phyloP scores from a whole-genome alignment of 2,888 invertebrate genomes.

The Carterocephalus palaemon region DNA sequence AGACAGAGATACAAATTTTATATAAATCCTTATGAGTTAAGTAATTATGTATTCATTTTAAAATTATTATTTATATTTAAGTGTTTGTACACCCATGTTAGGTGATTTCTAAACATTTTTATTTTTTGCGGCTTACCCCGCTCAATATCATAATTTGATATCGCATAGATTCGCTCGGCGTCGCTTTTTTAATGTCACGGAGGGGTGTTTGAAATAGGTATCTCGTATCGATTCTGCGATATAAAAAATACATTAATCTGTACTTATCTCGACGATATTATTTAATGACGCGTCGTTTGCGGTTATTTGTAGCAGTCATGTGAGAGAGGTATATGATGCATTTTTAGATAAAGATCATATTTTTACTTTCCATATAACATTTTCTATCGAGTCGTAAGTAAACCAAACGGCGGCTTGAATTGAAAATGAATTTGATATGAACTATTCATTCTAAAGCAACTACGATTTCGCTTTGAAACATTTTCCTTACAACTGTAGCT shows the following conservation, averaged over 20 bases:
- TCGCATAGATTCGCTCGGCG: conserved; percentile 55
- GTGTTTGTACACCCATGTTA: no score
- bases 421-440: conserved; percentile 9
- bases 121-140: conserved; percentile 37
- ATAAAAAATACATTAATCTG: conserved; percentile 76
- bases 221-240: conserved; percentile 59
- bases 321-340: conserved; percentile 54
- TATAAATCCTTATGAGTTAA: no score
- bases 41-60: no score
- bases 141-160: conserved; percentile 59
- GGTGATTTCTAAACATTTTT: conserved; percentile 26
- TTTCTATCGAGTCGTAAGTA: conserved; percentile 8
- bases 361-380: conserved; percentile 10
- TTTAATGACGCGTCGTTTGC: conserved; percentile 75
- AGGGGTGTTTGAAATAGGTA: conserved; percentile 57
- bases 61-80: no score
- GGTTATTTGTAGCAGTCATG: conserved; percentile 76
- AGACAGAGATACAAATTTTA: no score
- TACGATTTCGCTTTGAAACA: conserved; percentile 26
- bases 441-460: conserved; percentile 7
- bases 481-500: conserved; percentile 37
- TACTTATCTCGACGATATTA: conserved; percentile 73
- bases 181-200: conserved; percentile 59
- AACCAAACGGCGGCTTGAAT: neutral
- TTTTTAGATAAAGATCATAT: conserved; percentile 53